Percentiles rank a stretch among this genome's conserved stretches.
These are phyloP conservation scores for Semibalanus balanoides DNA, from an alignment of 1,140 invertebrate species.

Conservation along the genomic window DNA sequence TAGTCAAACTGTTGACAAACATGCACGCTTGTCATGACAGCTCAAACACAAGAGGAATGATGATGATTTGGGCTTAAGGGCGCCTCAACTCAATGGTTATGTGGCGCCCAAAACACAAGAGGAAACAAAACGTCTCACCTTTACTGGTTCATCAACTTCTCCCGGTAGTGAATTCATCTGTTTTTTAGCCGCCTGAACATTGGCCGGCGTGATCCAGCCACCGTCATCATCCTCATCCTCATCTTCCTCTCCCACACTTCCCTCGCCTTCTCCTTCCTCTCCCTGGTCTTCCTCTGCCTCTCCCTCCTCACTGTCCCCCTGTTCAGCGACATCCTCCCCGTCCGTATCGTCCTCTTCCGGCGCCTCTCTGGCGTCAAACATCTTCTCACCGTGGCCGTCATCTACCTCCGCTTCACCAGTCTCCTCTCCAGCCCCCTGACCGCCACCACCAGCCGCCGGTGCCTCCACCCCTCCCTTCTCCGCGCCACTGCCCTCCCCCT, in stretches of 20 bases:
- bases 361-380: constrained; percentile 3
- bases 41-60: too few species aligned
- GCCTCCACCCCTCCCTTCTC: background rate
- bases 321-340: background rate
- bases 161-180: constrained; percentile 40
- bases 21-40: too few species aligned
- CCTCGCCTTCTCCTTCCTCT: constrained; percentile 15
- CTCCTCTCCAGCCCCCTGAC: background rate
- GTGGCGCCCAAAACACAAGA: too few species aligned
- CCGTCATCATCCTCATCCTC: constrained; percentile 41
- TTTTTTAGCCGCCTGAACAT: constrained; percentile 57
- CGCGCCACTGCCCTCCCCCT: background rate
- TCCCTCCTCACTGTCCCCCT: background rate
- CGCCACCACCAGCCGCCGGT: background rate
- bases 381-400: background rate
- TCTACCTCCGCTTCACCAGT: background rate
- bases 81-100: too few species aligned
- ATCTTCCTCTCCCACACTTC: constrained; percentile 39
- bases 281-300: constrained; percentile 1
- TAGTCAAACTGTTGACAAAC: too few species aligned
- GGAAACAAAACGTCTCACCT: too few species aligned
- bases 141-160: constrained; percentile 38
- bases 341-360: background rate
- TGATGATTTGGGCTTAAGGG: too few species aligned
- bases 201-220: constrained; percentile 82